Evolutionary conservation across 2,113 vertebrate species (phyloP), one percentile per base, ranked within the genome.

Genomic region (Phasianus colchicus): DNA sequence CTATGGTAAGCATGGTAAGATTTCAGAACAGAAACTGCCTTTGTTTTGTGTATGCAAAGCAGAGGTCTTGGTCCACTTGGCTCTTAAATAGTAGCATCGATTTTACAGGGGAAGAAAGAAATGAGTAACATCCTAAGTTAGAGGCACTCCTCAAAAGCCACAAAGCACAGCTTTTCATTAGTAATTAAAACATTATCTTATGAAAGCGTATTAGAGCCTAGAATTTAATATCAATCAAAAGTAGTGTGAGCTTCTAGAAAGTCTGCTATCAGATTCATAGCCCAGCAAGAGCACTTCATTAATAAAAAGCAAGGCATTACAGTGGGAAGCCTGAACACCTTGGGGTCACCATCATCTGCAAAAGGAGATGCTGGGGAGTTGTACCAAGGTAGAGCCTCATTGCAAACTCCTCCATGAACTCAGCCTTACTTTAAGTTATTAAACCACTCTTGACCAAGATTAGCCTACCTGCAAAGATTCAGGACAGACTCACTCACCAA

Each of bases 11-110:
- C 25, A 7, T 3, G 71, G 52, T 14, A 54, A 66, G 50, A 58
- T 86, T 81, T 45, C 11, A 60, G 50, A 94, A 86, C 50, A 81
- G 80, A 88, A 94, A 92, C n/a, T 77, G 55, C 18, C 42, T 50
- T 66, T 54, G 22, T 45, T 61, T 48, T 79, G 22, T 5, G 2
- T 11, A 40, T 1, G 2, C 12, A 40, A 92, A 58, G 43, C 15
- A 8, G 36, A 64, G 17, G 14, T 29, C 50, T 63, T 63, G 21
- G 11, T 76, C 63, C 17, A 10, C 5, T 3, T n/a, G 9, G 22
- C 38, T 89, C 38, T 67, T 60, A 14, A 66, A 52, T 3, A 50
- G 32, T 5, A 34, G 16, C 20, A 50, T 17, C 34, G 30, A 25
- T 57, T 34, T 81, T 30, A 66, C 9, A 30, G 29, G 22, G 10